phyloP scores from a whole-genome alignment of 2,888 invertebrate species.

The Nomada ferruginata region DNA sequence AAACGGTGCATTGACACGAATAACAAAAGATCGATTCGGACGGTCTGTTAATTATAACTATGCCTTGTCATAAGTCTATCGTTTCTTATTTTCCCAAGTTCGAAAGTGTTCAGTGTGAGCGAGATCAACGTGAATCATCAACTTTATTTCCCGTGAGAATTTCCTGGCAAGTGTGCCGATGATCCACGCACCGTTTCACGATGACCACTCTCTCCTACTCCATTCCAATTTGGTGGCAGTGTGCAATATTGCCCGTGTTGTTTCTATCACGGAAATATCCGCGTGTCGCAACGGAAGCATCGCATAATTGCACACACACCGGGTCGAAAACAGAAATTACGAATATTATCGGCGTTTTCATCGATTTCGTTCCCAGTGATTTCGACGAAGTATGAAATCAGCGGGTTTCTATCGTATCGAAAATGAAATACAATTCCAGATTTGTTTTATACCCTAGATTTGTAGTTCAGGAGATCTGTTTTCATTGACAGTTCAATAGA shows the following conservation, averaged over 20 bases:
- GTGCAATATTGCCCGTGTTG: not conserved
- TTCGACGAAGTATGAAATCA: not conserved
- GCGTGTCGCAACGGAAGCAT: slow-evolving; percentile 37
- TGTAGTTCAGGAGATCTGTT: too few relatives aligned
- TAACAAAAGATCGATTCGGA: not conserved
- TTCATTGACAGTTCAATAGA: too few relatives aligned
- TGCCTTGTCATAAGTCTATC: not conserved
- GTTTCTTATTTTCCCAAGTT: slow-evolving; percentile 4
- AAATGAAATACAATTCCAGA: not conserved
- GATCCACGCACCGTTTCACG: slow-evolving; percentile 10
- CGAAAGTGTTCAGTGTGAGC: slow-evolving; percentile 5
- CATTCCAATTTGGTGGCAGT: slow-evolving; percentile 1
- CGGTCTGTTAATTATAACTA: not conserved
- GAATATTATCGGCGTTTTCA: slow-evolving; percentile 11
- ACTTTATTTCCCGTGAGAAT: slow-evolving; percentile 46
- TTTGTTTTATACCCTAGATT: too few relatives aligned
- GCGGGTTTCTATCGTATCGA: too few relatives aligned
- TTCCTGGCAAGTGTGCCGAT: slow-evolving; percentile 46
- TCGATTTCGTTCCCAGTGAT: not conserved
- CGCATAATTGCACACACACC: slow-evolving; percentile 18
- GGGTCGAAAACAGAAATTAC: slow-evolving; percentile 31
- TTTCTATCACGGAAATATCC: slow-evolving; percentile 40
- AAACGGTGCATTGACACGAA: not conserved
- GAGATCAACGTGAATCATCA: slow-evolving; percentile 42
- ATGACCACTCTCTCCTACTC: slow-evolving; percentile 24